Base-by-base conservation (phyloP, 2,888 invertebrate species). In the Tetanocera ferruginea region DNA sequence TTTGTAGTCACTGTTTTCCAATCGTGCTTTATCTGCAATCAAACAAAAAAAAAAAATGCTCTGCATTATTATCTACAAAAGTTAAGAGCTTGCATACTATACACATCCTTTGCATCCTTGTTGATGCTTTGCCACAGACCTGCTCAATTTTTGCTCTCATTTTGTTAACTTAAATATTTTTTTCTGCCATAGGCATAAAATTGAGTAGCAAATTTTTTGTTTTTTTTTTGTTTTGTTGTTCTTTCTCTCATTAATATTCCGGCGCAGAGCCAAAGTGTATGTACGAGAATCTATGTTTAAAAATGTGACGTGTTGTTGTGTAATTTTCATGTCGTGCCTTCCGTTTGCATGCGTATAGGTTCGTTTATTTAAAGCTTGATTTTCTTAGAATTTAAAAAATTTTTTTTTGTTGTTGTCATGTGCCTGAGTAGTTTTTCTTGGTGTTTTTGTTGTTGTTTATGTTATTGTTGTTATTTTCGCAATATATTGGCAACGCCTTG, bases 11-110 rank as follows among this genome's bases (percentile, higher is more conserved):
- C 8, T 25, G 43, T 43, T 60, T 60, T 60, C 37, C 43, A 37
- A 34, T 72, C 72, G 31, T 37, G 57, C 23, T 43, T 72, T 57
- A 72, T 71, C 71, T 55, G 5, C 14, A 57, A 71, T 71, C 57
- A 51, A 43, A n/a, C n/a, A n/a, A n/a, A n/a, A n/a, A n/a, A n/a
- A n/a, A 28, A 34, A 23, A 43, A 28, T 60, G 25, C 5, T 60
- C 25, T 60, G 28, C 60, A 17, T 28, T 60, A 60, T 23, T 28
- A 60, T 60, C 60, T 25, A 25, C 60, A 60, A 43, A 43, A 43
- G 14, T 43, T 2, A 43, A 43, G 14, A 57, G 25, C 11, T 2
- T 8, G 5, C 19, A 37, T 34, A 6, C 31, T 11, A 37, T 34
- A 6, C 31, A 66, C 4, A 37, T 67, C 67, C 14, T 67, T 23